Base-by-base conservation (phyloP, 2,113 vertebrate genomes). In the Corydoras maculifer region DNA sequence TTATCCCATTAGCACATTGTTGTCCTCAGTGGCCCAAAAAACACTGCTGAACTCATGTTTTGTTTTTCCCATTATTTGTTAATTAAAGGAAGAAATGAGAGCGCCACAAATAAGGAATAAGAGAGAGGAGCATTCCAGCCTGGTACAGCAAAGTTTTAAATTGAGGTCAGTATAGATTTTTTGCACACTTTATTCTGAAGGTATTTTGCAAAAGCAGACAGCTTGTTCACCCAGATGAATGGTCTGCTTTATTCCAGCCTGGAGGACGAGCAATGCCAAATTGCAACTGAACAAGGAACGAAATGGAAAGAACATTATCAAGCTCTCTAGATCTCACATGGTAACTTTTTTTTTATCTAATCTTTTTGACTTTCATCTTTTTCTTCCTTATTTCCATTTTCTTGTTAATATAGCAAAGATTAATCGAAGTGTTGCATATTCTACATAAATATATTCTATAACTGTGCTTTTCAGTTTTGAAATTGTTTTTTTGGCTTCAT, bases 1-100 rank as follows among this genome's bases (percentile, higher is more conserved):
- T 73, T 69, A 50, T 69, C 54, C 76, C 65, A 79, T 77, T 80
- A 78, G 76, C 53, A 30, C 61, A 79, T 78, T 81, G 77, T 73
- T 69, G 63, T 68, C 66, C 48, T 57, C 66, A 53, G 65, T 35
- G 60, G 30, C 50, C 65, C 32, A 53, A 58, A n/a, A 29, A 7
- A 65, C 12, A 5, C 25, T 67, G 78, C 74, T 57, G 62, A 70
- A 59, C 48, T 9, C 31, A 72, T 55, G 66, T 13, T 61, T 57
- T 70, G 54, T 14, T n/a, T 65, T 9, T 12, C 31, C 5, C 25
- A 57, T 51, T 59, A 30, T n/a, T 10, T 58, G 29, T 60, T 77
- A 80, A 85, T 82, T 80, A 82, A 54, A 75, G 53, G 35, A 43
- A 43, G 35, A 43, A 43, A 43, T 8, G 7, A 43, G 35, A 43